A percentile compares a stretch with the other conserved stretches of the same genome.
Conservation (phyloP, 2,797 vertebrate species). For the Mustela erminea region DNA sequence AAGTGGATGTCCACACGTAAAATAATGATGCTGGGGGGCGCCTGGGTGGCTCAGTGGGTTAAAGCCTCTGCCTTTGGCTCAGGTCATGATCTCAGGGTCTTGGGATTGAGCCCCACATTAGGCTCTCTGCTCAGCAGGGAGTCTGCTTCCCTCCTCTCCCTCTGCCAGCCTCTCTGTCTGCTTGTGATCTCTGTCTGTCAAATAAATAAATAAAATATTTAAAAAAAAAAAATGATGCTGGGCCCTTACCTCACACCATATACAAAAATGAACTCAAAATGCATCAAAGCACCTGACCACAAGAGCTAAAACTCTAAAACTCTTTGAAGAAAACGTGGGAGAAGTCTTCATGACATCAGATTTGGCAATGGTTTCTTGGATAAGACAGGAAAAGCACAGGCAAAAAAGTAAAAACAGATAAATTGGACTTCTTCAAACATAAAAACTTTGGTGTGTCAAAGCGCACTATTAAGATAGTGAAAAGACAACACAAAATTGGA, state of each 20-base stretch:
- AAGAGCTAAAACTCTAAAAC: slow-evolving; percentile 34
- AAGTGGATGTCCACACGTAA: not conserved
- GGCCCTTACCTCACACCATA: not conserved
- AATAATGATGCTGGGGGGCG: not conserved
- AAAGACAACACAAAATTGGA: slow-evolving; percentile 28
- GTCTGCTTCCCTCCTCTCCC: no score
- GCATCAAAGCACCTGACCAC: slow-evolving; percentile 13
- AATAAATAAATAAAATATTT: no score
- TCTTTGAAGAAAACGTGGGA: slow-evolving; percentile 44
- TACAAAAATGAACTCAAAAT: slow-evolving; percentile 53
- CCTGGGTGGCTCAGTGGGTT: no score
- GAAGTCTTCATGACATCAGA: not conserved
- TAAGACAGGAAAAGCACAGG: not conserved
- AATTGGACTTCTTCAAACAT: not conserved
- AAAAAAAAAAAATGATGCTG: not conserved
- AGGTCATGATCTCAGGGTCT: no score
- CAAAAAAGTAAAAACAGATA: slow-evolving; percentile 57
- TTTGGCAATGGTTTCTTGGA: slow-evolving; percentile 44
- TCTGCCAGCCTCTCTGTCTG: no score
- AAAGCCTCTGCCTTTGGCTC: no score
- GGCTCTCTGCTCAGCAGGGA: no score
- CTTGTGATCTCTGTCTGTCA: no score
- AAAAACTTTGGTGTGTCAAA: slow-evolving; percentile 1
- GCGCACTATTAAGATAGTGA: slow-evolving; percentile 8
- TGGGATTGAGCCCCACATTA: no score